A percentile compares a stretch with the other conserved stretches of the same genome.
Evolutionary conservation across 2,113 vertebrate genomes (phyloP).

Genomic region (Sisor rabdophorus): DNA sequence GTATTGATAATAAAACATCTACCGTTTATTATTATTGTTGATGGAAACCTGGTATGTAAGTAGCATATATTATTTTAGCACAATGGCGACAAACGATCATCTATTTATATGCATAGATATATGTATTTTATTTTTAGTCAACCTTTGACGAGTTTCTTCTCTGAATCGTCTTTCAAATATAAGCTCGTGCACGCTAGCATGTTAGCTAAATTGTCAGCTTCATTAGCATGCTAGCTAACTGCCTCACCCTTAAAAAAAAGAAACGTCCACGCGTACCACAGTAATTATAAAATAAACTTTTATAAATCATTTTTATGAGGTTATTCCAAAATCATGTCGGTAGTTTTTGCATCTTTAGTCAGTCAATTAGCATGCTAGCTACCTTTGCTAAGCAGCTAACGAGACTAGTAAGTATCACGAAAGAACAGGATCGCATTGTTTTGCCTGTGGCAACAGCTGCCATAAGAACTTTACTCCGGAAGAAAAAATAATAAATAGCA

Average conservation of each 20-base stretch:
- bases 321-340: too few species aligned
- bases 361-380: not conserved
- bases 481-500: too few species aligned
- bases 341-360: not conserved
- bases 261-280: not conserved
- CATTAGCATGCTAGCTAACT: slow-evolving; percentile 1
- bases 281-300: not conserved
- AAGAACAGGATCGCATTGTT: not conserved
- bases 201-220: slow-evolving; percentile 3
- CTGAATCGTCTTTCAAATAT: not conserved
- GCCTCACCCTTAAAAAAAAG: not conserved
- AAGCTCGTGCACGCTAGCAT: slow-evolving; percentile 3
- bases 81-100: too few species aligned
- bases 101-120: not conserved
- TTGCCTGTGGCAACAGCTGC: not conserved
- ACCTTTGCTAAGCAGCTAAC: not conserved
- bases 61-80: not conserved
- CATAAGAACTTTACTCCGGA: not conserved
- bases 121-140: not conserved
- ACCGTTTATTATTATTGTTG: slow-evolving; percentile 42
- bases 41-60: slow-evolving; percentile 49
- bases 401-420: not conserved
- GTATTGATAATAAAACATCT: slow-evolving; percentile 60
- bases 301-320: too few species aligned
- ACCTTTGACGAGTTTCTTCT: not conserved